Conservation (phyloP, 2,113 vertebrate species). For the Lutjanus erythropterus region DNA sequence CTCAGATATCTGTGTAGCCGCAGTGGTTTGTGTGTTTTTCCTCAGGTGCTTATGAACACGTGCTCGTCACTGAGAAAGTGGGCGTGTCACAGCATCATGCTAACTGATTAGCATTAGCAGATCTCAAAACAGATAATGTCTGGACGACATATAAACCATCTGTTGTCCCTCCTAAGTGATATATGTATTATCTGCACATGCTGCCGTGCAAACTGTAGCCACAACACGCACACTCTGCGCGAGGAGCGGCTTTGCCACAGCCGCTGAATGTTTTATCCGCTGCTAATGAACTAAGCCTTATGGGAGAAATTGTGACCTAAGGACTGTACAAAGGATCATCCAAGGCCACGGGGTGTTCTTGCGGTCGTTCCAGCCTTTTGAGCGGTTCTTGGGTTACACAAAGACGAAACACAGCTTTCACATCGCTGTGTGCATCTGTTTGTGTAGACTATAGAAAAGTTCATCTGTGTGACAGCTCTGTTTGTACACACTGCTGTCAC, state of each 20-base stretch:
- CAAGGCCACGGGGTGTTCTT: constrained; percentile 20
- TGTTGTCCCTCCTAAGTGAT: constrained; percentile 48
- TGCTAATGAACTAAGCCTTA: constrained; percentile 54
- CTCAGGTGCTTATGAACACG: not conserved
- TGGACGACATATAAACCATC: constrained; percentile 45
- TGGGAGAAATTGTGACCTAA: constrained; percentile 40
- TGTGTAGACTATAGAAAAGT: constrained; percentile 18
- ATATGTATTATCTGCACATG: constrained; percentile 39
- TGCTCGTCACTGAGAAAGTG: not conserved
- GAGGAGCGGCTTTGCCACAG: constrained; percentile 23
- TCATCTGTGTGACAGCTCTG: constrained; percentile 41
- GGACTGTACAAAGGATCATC: constrained; percentile 44
- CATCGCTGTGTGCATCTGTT: constrained; percentile 9
- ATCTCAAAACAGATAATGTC: constrained; percentile 49
- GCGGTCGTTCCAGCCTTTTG: not conserved
- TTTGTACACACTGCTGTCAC: constrained; percentile 30
- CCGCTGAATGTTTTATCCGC: constrained; percentile 52
- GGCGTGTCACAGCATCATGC: constrained; percentile 14
- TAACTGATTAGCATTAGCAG: constrained; percentile 41
- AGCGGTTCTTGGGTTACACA: constrained; percentile 5
- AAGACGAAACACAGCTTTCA: not conserved
- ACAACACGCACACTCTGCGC: constrained; percentile 11
- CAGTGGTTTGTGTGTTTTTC: not conserved
- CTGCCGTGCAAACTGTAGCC: constrained; percentile 32
- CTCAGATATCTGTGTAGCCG: not conserved